These are phyloP conservation scores for Drosophila diplacantha DNA, from an alignment of 2,888 invertebrate species.

Conservation along the genomic window DNA sequence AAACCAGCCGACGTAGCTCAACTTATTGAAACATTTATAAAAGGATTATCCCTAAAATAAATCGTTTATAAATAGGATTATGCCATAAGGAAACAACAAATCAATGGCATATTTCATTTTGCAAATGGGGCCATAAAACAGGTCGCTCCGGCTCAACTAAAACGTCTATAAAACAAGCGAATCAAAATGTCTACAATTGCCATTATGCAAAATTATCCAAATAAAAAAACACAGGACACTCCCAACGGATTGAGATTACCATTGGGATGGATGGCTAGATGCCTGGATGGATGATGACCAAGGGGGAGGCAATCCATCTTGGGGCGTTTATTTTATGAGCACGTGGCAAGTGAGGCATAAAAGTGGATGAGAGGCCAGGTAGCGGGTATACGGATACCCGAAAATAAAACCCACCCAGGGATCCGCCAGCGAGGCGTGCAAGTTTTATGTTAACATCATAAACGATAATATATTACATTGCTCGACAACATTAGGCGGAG, in stretches of 20 bases:
- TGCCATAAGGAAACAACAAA: slow-evolving; percentile 1
- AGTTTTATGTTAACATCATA: slow-evolving; percentile 64
- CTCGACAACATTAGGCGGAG: slow-evolving; percentile 42
- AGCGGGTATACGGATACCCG: not conserved
- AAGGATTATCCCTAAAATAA: not conserved
- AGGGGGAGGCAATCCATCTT: slow-evolving; percentile 53
- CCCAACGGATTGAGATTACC: slow-evolving; percentile 35
- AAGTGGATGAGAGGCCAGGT: slow-evolving; percentile 42
- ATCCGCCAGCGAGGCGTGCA: slow-evolving; percentile 48
- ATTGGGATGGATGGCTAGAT: slow-evolving; percentile 27
- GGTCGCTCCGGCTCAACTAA: slow-evolving; percentile 31
- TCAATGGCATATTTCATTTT: slow-evolving; percentile 47
- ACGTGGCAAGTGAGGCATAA: slow-evolving; percentile 57
- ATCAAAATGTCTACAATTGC: slow-evolving; percentile 53
- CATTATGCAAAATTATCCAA: slow-evolving; percentile 48
- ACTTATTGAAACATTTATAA: not conserved
- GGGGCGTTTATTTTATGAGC: slow-evolving; percentile 58
- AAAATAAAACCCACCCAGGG: slow-evolving; percentile 13
- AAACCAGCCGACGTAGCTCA: not conserved
- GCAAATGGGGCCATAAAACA: slow-evolving; percentile 32
- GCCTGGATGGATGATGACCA: slow-evolving; percentile 12
- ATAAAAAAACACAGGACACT: slow-evolving; percentile 11
- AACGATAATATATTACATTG: slow-evolving; percentile 60
- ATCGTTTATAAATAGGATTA: not conserved
- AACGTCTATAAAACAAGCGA: slow-evolving; percentile 51